These are phyloP conservation scores for Idaea dimidiata DNA, from an alignment of 2,888 invertebrate genomes.

Conservation along the genomic window DNA sequence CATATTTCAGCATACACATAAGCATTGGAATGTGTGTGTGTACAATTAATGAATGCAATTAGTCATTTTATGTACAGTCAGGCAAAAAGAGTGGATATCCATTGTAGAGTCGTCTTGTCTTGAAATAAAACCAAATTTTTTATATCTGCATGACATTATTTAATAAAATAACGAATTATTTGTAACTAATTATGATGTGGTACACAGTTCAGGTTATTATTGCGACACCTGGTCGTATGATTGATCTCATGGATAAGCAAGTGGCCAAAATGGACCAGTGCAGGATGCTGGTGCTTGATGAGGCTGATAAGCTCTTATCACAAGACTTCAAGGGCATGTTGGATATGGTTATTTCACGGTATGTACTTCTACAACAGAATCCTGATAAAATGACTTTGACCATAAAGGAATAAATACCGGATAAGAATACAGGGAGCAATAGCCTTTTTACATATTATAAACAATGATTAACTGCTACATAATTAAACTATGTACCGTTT, in stretches of 20 bases:
- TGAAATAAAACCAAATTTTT: conserved; percentile 2
- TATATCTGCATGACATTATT: conserved; percentile 1
- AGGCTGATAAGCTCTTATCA: conserved; percentile 99
- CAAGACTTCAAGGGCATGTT: conserved; percentile 99
- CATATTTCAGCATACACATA: neutral
- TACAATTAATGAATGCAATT: too few species aligned
- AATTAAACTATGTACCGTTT: too few species aligned
- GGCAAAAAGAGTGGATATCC: too few species aligned
- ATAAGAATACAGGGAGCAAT: too few species aligned
- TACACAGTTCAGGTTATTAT: conserved; percentile 97
- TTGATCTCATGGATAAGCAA: conserved; percentile 99
- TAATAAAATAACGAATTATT: conserved; percentile 13
- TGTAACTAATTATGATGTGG: neutral
- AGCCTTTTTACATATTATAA: too few species aligned
- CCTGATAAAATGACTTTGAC: too few species aligned
- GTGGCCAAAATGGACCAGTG: conserved; percentile 97
- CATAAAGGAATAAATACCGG: too few species aligned
- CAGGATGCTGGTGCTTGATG: conserved; percentile 98
- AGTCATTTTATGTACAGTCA: too few species aligned
- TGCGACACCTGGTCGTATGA: conserved; percentile 99
- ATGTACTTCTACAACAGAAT: too few species aligned
- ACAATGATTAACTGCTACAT: too few species aligned
- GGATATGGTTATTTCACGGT: conserved; percentile 94
- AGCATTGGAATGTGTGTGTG: too few species aligned
- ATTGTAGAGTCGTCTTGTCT: too few species aligned